Conservation (phyloP, 2,797 vertebrate genomes). For the Danio kyathit region DNA sequence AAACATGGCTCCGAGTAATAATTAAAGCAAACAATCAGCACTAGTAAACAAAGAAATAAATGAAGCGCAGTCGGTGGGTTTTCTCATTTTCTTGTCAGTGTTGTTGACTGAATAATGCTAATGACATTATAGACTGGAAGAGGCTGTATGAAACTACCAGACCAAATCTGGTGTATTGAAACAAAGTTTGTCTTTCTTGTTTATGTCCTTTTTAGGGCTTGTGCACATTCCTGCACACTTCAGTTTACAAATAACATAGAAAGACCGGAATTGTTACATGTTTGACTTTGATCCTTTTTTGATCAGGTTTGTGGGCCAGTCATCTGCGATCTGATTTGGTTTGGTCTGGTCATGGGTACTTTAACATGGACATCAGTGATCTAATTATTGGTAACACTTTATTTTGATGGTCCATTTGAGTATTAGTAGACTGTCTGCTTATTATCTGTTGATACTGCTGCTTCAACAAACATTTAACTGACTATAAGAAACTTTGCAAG, state of each 20-base stretch:
- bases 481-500: too few species aligned
- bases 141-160: neutral
- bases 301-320: neutral
- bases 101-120: slow-evolving; percentile 5
- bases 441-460: too few species aligned
- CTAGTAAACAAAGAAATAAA: slow-evolving; percentile 1
- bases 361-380: too few species aligned
- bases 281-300: neutral
- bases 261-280: too few species aligned
- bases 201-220: neutral
- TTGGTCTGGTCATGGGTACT: slow-evolving; percentile 3
- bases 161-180: neutral
- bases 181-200: neutral
- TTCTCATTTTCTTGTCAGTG: slow-evolving; percentile 20
- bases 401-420: too few species aligned
- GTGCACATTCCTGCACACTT: too few species aligned
- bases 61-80: neutral
- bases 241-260: too few species aligned
- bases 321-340: neutral
- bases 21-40: neutral
- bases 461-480: too few species aligned
- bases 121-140: neutral
- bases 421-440: too few species aligned
- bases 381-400: too few species aligned
- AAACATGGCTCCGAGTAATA: neutral